These are phyloP conservation scores for Stegodyphus mimosarum DNA, from an alignment of 1,140 invertebrate species.

Conservation along the genomic window DNA sequence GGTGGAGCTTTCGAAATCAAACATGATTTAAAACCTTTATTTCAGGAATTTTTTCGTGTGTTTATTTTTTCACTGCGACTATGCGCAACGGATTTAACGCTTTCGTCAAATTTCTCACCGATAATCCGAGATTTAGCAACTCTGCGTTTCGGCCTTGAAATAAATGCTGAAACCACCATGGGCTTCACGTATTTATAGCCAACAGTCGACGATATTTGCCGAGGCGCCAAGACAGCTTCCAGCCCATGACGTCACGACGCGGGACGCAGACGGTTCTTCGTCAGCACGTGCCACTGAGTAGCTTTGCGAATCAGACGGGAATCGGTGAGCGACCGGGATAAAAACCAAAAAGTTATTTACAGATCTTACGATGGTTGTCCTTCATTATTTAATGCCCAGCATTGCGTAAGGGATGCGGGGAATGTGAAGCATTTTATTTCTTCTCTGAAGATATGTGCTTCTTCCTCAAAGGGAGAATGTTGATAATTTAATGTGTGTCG, in stretches of 20 bases:
- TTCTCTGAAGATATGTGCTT: too few relatives aligned
- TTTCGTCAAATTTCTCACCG: background rate
- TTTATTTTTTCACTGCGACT: conserved; percentile 5
- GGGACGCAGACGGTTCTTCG: conserved; percentile 18
- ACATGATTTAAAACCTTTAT: background rate
- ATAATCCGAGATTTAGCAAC: too few relatives aligned
- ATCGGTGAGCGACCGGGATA: background rate
- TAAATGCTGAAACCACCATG: too few relatives aligned
- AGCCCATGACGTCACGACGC: conserved; percentile 7
- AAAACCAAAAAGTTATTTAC: conserved; percentile 16
- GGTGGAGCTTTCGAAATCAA: too few relatives aligned
- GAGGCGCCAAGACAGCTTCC: too few relatives aligned
- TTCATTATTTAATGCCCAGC: too few relatives aligned
- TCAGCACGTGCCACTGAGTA: conserved; percentile 27
- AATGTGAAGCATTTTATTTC: background rate
- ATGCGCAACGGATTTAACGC: conserved; percentile 7
- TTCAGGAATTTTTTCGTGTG: conserved; percentile 2
- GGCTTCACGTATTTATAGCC: too few relatives aligned
- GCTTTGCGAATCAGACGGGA: conserved; percentile 15
- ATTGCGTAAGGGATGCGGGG: background rate
- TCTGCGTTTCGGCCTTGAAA: too few relatives aligned
- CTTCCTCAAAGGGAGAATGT: too few relatives aligned
- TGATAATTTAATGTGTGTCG: too few relatives aligned
- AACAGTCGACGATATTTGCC: too few relatives aligned
- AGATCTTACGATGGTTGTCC: background rate